Evolutionary conservation across 2,797 vertebrate species (phyloP).

Genomic region (Kryptopterus vitreolus): DNA sequence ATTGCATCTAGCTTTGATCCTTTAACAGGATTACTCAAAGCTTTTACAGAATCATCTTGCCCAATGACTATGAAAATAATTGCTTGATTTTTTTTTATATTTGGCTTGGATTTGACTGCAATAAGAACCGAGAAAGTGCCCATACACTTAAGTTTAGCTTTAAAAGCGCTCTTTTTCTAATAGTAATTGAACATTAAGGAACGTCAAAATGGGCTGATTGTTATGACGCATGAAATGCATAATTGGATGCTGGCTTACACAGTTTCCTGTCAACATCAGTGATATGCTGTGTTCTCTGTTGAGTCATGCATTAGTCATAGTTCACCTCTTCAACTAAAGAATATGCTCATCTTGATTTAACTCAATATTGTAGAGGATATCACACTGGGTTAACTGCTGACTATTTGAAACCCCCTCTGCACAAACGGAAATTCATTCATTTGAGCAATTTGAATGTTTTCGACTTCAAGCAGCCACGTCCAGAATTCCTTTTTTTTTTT

Average conservation of each 20-base stretch:
- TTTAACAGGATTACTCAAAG: not conserved
- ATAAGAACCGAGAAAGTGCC: not conserved
- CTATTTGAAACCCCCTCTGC: not conserved
- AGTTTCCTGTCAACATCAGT: slow-evolving; percentile 26
- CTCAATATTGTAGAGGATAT: not conserved
- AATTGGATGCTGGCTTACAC: slow-evolving; percentile 50
- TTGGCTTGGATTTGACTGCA: not conserved
- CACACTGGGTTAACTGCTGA: not conserved
- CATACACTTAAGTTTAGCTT: not conserved
- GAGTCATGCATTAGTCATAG: slow-evolving; percentile 41
- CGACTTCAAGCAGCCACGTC: not conserved
- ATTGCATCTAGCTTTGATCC: not conserved
- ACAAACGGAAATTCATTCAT: not conserved
- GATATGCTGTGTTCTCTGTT: slow-evolving; percentile 21
- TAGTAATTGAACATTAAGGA: no score
- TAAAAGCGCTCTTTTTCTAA: not conserved
- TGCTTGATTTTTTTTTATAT: not conserved
- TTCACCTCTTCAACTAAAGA: slow-evolving; percentile 25
- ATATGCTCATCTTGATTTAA: slow-evolving; percentile 23
- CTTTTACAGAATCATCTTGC: not conserved
- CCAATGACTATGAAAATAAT: not conserved
- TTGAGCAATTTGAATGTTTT: slow-evolving; percentile 6
- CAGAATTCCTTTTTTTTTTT: slow-evolving; percentile 29
- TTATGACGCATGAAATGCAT: slow-evolving; percentile 26
- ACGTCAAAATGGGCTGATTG: not conserved